A percentile compares a stretch with the other conserved stretches of the same genome.
phyloP scores from a whole-genome alignment of 1,140 invertebrate genomes.

The Drosophila lowei region DNA sequence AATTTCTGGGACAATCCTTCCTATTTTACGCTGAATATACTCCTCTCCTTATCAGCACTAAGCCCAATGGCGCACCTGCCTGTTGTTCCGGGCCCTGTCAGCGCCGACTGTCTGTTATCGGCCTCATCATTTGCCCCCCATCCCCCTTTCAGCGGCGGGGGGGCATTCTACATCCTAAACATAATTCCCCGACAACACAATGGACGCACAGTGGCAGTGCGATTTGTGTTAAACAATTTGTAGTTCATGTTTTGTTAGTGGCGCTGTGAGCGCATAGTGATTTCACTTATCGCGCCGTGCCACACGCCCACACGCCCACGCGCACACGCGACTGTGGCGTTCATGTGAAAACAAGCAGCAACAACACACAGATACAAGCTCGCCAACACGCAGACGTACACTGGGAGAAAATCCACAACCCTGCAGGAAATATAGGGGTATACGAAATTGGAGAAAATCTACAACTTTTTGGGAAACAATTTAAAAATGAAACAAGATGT shows the following conservation, averaged over 20 bases:
- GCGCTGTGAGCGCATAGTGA: slow-evolving; percentile 54
- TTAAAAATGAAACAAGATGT: no score
- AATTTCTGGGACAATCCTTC: no score
- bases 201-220: slow-evolving; percentile 16
- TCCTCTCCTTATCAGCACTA: slow-evolving; percentile 37
- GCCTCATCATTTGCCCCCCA: slow-evolving; percentile 39
- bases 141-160: slow-evolving; percentile 3
- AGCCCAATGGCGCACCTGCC: slow-evolving; percentile 32
- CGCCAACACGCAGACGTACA: no score
- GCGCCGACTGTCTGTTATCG: slow-evolving; percentile 43
- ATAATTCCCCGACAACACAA: slow-evolving; percentile 30
- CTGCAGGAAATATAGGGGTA: no score
- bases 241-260: slow-evolving; percentile 72
- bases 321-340: slow-evolving; percentile 40
- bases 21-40: no score
- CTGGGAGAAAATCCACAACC: no score
- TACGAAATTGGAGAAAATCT: no score
- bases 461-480: no score
- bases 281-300: slow-evolving; percentile 71
- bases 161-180: slow-evolving; percentile 23
- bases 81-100: slow-evolving; percentile 19
- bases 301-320: slow-evolving; percentile 10
- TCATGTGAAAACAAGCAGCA: slow-evolving; percentile 58
- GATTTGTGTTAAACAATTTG: slow-evolving; percentile 79
- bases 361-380: slow-evolving; percentile 3